Conservation (phyloP, 2,113 vertebrate species). For the Dasypus novemcinctus region DNA sequence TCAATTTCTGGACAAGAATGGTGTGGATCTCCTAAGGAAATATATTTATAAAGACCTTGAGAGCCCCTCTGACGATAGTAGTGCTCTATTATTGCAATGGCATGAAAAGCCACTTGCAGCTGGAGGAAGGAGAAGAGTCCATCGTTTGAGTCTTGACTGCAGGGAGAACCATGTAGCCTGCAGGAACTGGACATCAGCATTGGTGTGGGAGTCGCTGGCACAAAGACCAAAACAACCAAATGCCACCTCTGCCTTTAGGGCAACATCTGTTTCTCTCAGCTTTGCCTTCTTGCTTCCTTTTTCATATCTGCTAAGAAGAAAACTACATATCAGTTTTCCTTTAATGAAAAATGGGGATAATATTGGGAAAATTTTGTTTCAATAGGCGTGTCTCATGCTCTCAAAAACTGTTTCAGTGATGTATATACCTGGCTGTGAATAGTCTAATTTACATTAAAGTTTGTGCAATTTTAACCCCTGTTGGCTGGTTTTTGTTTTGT, state of each 20-base stretch:
- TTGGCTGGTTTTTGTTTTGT: no score
- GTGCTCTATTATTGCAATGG: slow-evolving; percentile 93
- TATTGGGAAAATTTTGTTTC: slow-evolving; percentile 70
- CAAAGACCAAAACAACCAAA: no score
- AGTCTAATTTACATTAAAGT: slow-evolving; percentile 66
- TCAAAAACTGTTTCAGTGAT: slow-evolving; percentile 66
- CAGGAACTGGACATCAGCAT: slow-evolving; percentile 19
- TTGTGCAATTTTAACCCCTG: neutral
- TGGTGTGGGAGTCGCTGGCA: no score
- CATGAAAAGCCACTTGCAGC: slow-evolving; percentile 94
- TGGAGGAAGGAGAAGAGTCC: slow-evolving; percentile 92
- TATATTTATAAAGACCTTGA: slow-evolving; percentile 93
- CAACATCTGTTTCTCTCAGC: no score
- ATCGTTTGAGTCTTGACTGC: slow-evolving; percentile 94
- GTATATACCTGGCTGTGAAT: neutral
- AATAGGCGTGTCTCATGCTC: slow-evolving; percentile 75
- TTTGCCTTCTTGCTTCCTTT: no score
- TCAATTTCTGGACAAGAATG: slow-evolving; percentile 91
- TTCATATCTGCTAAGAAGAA: no score
- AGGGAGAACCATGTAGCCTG: slow-evolving; percentile 89
- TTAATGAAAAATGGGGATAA: slow-evolving; percentile 64
- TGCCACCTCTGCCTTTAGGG: no score
- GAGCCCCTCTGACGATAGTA: slow-evolving; percentile 87
- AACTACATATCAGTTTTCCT: slow-evolving; percentile 37
- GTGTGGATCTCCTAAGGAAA: slow-evolving; percentile 93